Percentiles rank a stretch among this genome's conserved stretches.
Conservation (phyloP, 2,113 vertebrate genomes). For the Chionomys nivalis region DNA sequence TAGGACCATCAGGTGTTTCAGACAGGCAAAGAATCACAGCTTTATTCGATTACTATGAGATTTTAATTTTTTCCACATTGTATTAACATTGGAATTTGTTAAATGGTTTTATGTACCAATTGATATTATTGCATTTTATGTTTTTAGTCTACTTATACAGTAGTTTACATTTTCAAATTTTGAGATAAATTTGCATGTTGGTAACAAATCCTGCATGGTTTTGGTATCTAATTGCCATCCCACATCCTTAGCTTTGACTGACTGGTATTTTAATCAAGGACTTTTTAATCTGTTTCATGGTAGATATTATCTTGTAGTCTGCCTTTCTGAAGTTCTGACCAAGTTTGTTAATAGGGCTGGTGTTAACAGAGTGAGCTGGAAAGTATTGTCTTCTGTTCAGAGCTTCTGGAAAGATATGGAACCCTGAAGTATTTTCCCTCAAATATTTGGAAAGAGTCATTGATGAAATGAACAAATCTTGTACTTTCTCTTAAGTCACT, state of each 20-base stretch:
- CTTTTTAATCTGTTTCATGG: not conserved
- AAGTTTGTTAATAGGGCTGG: not conserved
- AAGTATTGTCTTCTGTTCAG: not conserved
- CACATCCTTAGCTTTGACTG: not conserved
- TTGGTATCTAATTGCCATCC: not conserved
- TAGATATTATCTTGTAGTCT: not conserved
- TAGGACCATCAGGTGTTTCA: too few relatives aligned
- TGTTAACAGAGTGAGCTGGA: not conserved
- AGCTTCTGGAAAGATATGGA: not conserved
- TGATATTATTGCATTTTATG: not conserved
- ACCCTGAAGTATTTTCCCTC: not conserved
- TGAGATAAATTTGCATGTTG: not conserved
- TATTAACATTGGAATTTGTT: not conserved
- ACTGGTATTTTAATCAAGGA: not conserved
- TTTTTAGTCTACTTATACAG: not conserved
- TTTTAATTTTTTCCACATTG: not conserved
- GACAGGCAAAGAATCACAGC: too few relatives aligned
- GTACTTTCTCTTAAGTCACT: not conserved
- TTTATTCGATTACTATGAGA: not conserved
- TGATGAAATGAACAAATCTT: not conserved
- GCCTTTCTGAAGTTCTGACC: not conserved
- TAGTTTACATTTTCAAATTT: not conserved
- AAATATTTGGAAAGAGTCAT: not conserved
- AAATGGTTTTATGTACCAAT: not conserved
- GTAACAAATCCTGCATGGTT: not conserved